Evolutionary conservation across 1,140 invertebrate species (phyloP).

Genomic region (Drosophila novamexicana): DNA sequence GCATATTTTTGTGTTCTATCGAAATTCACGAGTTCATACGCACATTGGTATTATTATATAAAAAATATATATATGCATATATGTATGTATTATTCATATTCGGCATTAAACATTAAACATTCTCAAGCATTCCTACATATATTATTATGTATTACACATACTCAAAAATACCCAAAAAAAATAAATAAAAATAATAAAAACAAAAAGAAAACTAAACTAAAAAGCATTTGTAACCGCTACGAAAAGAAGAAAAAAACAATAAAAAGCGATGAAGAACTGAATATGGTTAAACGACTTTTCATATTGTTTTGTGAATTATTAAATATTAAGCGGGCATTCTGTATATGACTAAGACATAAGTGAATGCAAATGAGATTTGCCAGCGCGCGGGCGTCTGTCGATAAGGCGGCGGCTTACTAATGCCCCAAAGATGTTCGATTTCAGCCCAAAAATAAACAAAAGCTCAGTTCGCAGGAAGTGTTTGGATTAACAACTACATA

Average conservation of each 20-base stretch:
- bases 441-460: slow-evolving; percentile 24
- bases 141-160: slow-evolving; percentile 49
- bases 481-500: slow-evolving; percentile 27
- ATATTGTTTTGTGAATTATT: slow-evolving; percentile 5
- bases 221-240: slow-evolving; percentile 75
- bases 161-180: slow-evolving; percentile 12
- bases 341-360: slow-evolving; percentile 31
- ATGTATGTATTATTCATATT: slow-evolving; percentile 47
- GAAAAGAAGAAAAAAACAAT: slow-evolving; percentile 29
- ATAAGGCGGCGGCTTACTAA: slow-evolving; percentile 39
- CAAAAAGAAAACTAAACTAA: slow-evolving; percentile 38
- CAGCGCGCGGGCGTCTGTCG: slow-evolving; percentile 27
- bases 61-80: slow-evolving; percentile 18
- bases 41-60: slow-evolving; percentile 63
- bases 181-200: too few species aligned
- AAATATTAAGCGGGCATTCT: not conserved
- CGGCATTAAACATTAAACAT: slow-evolving; percentile 54
- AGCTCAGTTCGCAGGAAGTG: slow-evolving; percentile 27
- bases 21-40: slow-evolving; percentile 64
- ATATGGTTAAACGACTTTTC: slow-evolving; percentile 19
- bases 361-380: slow-evolving; percentile 18
- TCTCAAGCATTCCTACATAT: slow-evolving; percentile 58
- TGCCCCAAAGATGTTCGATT: slow-evolving; percentile 1
- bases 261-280: slow-evolving; percentile 77
- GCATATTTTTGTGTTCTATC: slow-evolving; percentile 62